Evolutionary conservation across 1,140 invertebrate genomes (phyloP).

Genomic region (Pseudomyrmex dendroicus): DNA sequence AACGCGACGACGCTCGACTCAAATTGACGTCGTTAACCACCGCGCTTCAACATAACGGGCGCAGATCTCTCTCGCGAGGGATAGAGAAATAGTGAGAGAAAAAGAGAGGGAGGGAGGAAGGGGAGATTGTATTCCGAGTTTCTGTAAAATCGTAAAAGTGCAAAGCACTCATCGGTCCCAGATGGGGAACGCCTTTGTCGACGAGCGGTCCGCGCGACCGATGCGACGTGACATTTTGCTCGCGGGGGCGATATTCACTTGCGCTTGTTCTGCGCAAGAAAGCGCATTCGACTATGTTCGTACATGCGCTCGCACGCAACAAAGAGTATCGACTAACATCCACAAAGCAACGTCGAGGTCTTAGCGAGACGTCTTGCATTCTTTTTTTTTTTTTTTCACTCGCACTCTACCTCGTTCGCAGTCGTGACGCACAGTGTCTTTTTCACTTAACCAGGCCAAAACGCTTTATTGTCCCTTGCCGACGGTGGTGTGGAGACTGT

Average conservation of each 20-base stretch:
- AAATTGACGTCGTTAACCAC: slow-evolving; percentile 49
- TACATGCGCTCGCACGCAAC: slow-evolving; percentile 38
- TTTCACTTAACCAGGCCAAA: slow-evolving; percentile 58
- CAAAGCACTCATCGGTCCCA: slow-evolving; percentile 25
- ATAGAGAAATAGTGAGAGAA: too few relatives aligned
- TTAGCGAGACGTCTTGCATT: neutral
- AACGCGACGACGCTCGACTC: slow-evolving; percentile 32
- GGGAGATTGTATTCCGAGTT: slow-evolving; percentile 50
- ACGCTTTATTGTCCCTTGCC: slow-evolving; percentile 54
- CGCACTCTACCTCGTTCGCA: slow-evolving; percentile 42
- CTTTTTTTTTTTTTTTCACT: slow-evolving; percentile 14
- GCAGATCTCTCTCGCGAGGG: neutral
- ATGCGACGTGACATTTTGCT: slow-evolving; percentile 66
- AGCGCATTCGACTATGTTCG: slow-evolving; percentile 22
- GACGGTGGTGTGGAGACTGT: neutral
- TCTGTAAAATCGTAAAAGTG: slow-evolving; percentile 43
- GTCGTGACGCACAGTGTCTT: slow-evolving; percentile 64
- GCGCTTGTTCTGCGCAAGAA: neutral
- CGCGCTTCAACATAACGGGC: neutral
- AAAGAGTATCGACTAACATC: slow-evolving; percentile 47
- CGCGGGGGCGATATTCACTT: slow-evolving; percentile 21
- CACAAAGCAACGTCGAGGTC: slow-evolving; percentile 58
- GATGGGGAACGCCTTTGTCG: slow-evolving; percentile 40
- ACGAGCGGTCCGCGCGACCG: slow-evolving; percentile 18
- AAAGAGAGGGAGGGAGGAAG: neutral